Percentiles rank a stretch among this genome's conserved stretches.
Conservation (phyloP, 2,888 invertebrate genomes). For the Helicoverpa assulta region DNA sequence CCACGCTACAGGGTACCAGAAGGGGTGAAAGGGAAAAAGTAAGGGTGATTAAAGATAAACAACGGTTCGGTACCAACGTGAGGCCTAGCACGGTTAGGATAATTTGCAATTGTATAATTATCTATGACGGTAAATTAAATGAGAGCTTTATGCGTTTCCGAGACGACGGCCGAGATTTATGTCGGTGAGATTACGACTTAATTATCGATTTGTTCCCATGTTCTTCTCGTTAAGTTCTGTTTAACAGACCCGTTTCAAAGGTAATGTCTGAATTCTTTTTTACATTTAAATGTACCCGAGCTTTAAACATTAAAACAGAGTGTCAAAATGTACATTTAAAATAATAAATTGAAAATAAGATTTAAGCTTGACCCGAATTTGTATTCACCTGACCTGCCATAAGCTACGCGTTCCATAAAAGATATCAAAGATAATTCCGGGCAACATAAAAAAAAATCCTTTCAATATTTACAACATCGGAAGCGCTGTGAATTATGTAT, state of each 20-base stretch:
- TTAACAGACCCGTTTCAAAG: not conserved
- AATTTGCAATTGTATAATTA: conserved; percentile 87
- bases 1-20: conserved; percentile 70
- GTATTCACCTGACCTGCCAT: conserved; percentile 34
- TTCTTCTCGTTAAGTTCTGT: conserved; percentile 7
- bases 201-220: conserved; percentile 37
- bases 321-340: not conserved
- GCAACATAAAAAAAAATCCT: conserved; percentile 57
- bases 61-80: conserved; percentile 77
- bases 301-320: not conserved
- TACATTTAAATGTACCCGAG: not conserved
- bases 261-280: not conserved
- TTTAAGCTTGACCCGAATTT: conserved; percentile 29
- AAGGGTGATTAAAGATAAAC: conserved; percentile 89
- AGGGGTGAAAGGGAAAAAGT: conserved; percentile 83
- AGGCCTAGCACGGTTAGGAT: conserved; percentile 73
- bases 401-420: conserved; percentile 54
- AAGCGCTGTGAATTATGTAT: conserved; percentile 72
- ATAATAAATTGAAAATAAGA: conserved; percentile 9
- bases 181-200: conserved; percentile 30
- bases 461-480: conserved; percentile 70
- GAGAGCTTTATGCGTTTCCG: conserved; percentile 73
- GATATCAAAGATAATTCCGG: conserved; percentile 55
- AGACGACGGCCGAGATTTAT: conserved; percentile 72
- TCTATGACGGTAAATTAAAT: conserved; percentile 80